Evolutionary conservation across 2,888 invertebrate species (phyloP).

Genomic region (Ectropis crepuscularia): DNA sequence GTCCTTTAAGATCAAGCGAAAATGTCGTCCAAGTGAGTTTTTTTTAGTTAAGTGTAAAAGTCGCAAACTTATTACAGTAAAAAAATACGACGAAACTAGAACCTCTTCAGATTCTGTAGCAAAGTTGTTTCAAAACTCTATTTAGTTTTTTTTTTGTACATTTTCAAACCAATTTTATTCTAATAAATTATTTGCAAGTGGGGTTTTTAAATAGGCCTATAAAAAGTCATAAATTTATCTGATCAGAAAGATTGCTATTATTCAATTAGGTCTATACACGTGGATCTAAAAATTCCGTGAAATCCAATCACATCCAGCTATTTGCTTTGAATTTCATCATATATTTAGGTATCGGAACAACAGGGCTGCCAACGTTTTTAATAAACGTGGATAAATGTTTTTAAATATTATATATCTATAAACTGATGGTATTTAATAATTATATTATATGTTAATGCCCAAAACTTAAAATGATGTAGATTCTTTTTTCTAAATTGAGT

Average conservation of each 20-base stretch:
- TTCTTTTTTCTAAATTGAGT: not conserved
- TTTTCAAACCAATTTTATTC: too few species aligned
- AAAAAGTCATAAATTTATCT: not conserved
- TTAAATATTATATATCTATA: not conserved
- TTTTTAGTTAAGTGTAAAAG: too few species aligned
- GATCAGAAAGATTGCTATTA: constrained; percentile 40
- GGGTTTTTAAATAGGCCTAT: not conserved
- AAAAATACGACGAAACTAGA: too few species aligned
- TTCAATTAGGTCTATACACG: constrained; percentile 48
- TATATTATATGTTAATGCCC: not conserved
- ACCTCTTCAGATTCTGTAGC: too few species aligned
- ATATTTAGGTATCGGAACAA: constrained; percentile 42
- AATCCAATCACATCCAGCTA: constrained; percentile 72
- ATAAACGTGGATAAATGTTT: too few species aligned
- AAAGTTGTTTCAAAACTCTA: too few species aligned
- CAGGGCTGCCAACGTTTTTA: constrained; percentile 14
- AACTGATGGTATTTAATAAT: not conserved
- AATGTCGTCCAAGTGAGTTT: too few species aligned
- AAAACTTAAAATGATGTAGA: too few species aligned
- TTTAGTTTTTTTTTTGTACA: too few species aligned
- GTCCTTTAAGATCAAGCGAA: too few species aligned
- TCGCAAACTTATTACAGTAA: too few species aligned
- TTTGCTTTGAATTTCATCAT: constrained; percentile 61
- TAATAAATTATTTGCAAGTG: not conserved
- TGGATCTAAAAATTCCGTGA: constrained; percentile 54